Base-by-base conservation (phyloP, 2,888 invertebrate genomes). In the Fragum fragum region DNA sequence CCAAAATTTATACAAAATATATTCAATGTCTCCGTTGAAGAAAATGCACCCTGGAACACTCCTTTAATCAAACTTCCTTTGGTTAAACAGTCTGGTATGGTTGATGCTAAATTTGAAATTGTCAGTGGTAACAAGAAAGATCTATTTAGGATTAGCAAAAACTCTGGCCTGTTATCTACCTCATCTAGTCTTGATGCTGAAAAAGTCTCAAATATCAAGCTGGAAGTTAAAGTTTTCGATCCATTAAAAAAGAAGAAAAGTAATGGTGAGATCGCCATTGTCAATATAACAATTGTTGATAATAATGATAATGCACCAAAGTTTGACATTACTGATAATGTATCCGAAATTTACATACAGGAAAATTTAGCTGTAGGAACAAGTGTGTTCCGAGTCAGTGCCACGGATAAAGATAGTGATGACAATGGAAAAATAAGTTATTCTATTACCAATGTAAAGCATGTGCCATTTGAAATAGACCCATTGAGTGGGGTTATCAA, bases 401-500 rank as follows among this genome's bases (percentile, higher is more conserved):
- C 99, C 0, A 96, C 96, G 83, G 99, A 99, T 94, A 96, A 96
- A 21, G 99, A 99, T 94, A 97, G 97, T 0, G 98, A 98, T 0
- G 98, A 99, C 93, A 99, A 98, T 95, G 98, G 98, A 0, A 98
- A 98, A 95, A 97, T 99, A 89, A 98, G 98, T 0, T 99, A 98
- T 95, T 97, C 98, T 90, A 97, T 99, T 88, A 98, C 97, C 72
- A 98, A 98, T 95, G 95, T 97, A 73, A 97, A 97, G 91, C 97
- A 97, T 74, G 97, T 98, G 21, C 99, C 99, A n/a, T 99, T 99
- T 94, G 97, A 98, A 88, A 97, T 99, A 66, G 98, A 99, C 93
- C 98, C 98, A 92, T 98, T 98, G 95, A 97, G 97, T 7, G 99
- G 99, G 0, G 96, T 97, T 42, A 96, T 99, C n/a, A 96, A 96